Conservation (phyloP, 2,888 invertebrate genomes). For the Thera britannica region DNA sequence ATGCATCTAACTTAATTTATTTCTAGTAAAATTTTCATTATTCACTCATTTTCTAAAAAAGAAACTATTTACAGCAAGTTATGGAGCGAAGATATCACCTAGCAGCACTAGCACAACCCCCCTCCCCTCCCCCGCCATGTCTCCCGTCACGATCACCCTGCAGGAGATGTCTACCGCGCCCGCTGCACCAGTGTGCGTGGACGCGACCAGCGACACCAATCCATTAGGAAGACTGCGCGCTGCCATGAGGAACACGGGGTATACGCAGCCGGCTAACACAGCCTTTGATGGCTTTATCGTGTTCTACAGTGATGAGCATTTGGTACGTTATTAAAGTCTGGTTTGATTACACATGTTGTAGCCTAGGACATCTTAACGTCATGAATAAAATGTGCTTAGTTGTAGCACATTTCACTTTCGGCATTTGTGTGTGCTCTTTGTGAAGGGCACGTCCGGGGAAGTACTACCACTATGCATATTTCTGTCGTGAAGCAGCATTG, state of each 20-base stretch:
- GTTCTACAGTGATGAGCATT: constrained; percentile 92
- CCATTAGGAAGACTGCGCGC: constrained; percentile 74
- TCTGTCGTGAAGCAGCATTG: too few species aligned
- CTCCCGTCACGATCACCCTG: constrained; percentile 53
- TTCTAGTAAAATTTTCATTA: too few species aligned
- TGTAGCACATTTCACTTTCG: too few species aligned
- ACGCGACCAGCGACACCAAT: constrained; percentile 55
- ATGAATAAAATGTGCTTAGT: too few species aligned
- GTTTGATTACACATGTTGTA: too few species aligned
- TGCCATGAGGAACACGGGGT: constrained; percentile 75
- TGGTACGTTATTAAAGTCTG: constrained; percentile 74
- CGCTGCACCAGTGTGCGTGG: constrained; percentile 57
- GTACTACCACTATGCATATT: too few species aligned
- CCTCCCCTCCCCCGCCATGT: constrained; percentile 44
- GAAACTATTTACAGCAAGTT: constrained; percentile 53
- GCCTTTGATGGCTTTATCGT: constrained; percentile 90
- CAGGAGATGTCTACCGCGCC: constrained; percentile 56
- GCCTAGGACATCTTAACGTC: too few species aligned
- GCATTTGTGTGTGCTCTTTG: too few species aligned
- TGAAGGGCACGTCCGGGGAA: too few species aligned
- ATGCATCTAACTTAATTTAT: too few species aligned
- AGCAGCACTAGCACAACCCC: constrained; percentile 47
- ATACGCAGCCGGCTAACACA: constrained; percentile 67
- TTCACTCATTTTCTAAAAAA: background rate
- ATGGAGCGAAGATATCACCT: constrained; percentile 52